Percentiles rank a stretch among this genome's conserved stretches.
Evolutionary conservation across 2,113 vertebrate genomes (phyloP).

Genomic region (Anthoscopus minutus): DNA sequence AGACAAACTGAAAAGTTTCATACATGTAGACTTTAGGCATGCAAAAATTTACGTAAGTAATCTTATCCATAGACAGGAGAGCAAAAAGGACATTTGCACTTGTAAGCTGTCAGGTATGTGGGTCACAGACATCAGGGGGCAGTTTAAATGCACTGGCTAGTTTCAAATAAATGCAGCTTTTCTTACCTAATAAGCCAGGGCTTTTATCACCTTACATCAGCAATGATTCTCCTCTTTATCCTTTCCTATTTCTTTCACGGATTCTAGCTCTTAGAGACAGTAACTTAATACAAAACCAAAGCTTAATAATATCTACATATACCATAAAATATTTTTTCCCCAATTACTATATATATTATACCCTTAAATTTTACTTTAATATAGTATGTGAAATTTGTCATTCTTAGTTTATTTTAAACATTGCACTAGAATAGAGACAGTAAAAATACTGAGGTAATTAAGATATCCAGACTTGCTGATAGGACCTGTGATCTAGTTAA

Average conservation of each 20-base stretch:
- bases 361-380: not conserved
- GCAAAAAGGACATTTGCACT: not conserved
- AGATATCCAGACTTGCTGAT: not conserved
- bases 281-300: not conserved
- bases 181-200: not conserved
- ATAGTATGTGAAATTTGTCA: not conserved
- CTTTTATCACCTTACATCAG: not conserved
- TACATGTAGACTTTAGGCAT: not conserved
- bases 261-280: not conserved
- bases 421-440: not conserved
- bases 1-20: not conserved
- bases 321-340: not conserved
- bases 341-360: not conserved
- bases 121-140: not conserved
- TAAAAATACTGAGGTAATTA: not conserved
- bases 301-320: not conserved
- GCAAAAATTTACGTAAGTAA: not conserved
- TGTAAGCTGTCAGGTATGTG: not conserved
- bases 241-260: not conserved
- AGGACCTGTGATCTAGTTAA: not conserved
- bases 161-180: not conserved
- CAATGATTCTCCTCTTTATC: not conserved
- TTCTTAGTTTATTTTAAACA: not conserved
- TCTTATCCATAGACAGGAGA: not conserved
- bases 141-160: not conserved